A percentile compares a stretch with the other conserved stretches of the same genome.
These are phyloP conservation scores for Heteromurus nitidus DNA, from an alignment of 2,888 invertebrate species.

Conservation along the genomic window DNA sequence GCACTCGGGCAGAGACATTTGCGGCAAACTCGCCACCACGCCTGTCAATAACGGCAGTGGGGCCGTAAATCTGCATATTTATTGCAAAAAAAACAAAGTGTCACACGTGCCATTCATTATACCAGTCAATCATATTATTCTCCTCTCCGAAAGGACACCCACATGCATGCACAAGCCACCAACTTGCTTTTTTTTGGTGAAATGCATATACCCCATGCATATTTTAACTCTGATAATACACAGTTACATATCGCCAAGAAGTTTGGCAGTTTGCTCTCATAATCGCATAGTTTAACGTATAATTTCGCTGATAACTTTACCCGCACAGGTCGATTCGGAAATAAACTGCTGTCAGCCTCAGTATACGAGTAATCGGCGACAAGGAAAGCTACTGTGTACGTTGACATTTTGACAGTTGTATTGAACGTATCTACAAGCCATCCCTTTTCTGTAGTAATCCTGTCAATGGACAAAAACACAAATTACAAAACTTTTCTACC, in stretches of 20 bases:
- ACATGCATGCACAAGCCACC: neutral
- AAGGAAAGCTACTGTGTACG: constrained; percentile 70
- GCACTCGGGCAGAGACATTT: constrained; percentile 58
- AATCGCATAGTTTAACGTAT: neutral
- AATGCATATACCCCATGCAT: neutral
- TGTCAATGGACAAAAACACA: neutral
- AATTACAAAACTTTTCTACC: constrained; percentile 9
- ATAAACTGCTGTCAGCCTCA: constrained; percentile 63
- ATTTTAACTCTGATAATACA: neutral
- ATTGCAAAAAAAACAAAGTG: constrained; percentile 46
- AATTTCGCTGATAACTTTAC: constrained; percentile 23
- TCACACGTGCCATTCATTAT: constrained; percentile 48
- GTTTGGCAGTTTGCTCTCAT: neutral
- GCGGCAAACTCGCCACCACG: constrained; percentile 58
- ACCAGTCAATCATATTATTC: constrained; percentile 24
- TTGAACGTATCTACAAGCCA: constrained; percentile 72
- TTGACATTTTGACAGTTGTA: constrained; percentile 70
- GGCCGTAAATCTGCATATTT: constrained; percentile 59
- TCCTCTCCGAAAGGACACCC: neutral
- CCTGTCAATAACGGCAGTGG: constrained; percentile 38
- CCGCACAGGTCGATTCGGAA: constrained; percentile 66
- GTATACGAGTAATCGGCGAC: constrained; percentile 67
- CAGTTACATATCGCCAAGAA: neutral
- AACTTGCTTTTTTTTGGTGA: neutral
- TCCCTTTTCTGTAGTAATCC: constrained; percentile 52